phyloP scores from a whole-genome alignment of 2,797 vertebrate genomes.

The Pogonophryne albipinna region DNA sequence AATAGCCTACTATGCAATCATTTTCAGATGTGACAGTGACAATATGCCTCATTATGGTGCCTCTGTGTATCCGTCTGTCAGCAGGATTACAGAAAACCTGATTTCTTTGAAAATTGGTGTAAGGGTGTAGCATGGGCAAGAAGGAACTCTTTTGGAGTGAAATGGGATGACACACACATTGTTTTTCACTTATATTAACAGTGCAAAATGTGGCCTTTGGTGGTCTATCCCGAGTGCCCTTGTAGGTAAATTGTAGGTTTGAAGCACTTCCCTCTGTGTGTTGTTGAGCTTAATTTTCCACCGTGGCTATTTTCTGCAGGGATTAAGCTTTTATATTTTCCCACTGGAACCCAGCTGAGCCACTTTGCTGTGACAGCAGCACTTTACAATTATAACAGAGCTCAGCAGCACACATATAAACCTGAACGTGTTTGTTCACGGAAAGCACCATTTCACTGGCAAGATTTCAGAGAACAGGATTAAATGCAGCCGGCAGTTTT shows the following conservation, averaged over 20 bases:
- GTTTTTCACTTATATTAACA: no score
- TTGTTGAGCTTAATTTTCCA: slow-evolving; percentile 54
- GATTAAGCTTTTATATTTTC: slow-evolving; percentile 51
- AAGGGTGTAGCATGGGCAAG: no score
- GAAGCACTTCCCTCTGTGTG: slow-evolving; percentile 23
- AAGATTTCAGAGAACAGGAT: slow-evolving; percentile 22
- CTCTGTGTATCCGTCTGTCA: no score
- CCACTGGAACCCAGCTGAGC: slow-evolving; percentile 68
- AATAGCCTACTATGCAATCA: not conserved
- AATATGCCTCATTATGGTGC: not conserved
- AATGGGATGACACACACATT: no score
- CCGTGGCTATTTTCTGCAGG: slow-evolving; percentile 48
- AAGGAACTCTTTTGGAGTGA: no score
- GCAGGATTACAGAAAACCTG: no score
- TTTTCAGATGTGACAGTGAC: slow-evolving; percentile 3
- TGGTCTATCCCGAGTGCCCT: no score
- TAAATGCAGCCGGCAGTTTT: slow-evolving; percentile 40
- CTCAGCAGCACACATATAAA: slow-evolving; percentile 66
- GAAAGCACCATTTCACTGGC: slow-evolving; percentile 39
- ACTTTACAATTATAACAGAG: slow-evolving; percentile 67
- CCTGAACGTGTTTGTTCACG: slow-evolving; percentile 46
- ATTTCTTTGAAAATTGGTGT: no score
- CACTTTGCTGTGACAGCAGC: slow-evolving; percentile 71
- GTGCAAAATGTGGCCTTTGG: no score
- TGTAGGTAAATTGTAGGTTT: not conserved